phyloP scores from a whole-genome alignment of 2,888 invertebrate genomes.

The Acrobeloides nanus region DNA sequence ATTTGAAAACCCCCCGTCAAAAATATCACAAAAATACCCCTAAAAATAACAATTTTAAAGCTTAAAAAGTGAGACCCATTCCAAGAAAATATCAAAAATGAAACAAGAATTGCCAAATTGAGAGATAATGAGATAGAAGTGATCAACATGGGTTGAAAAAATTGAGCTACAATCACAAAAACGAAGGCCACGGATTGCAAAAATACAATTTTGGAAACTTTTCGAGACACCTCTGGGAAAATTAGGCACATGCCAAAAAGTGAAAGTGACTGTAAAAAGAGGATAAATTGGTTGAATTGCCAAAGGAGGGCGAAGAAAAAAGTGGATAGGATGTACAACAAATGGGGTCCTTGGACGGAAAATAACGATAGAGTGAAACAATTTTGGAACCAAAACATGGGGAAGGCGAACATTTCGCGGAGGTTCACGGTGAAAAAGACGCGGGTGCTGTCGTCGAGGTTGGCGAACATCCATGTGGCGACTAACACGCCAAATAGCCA shows the following conservation, averaged over 20 bases:
- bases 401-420: constrained; percentile 55
- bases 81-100: no score
- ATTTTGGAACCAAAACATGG: constrained; percentile 56
- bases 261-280: constrained; percentile 21
- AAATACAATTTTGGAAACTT: constrained; percentile 30
- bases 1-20: constrained; percentile 16
- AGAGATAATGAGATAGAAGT: constrained; percentile 43
- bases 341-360: no score
- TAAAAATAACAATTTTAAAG: constrained; percentile 5
- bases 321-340: no score
- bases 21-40: background rate
- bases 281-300: constrained; percentile 59
- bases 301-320: constrained; percentile 56
- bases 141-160: constrained; percentile 56
- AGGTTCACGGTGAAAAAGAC: constrained; percentile 54
- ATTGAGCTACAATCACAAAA: constrained; percentile 54
- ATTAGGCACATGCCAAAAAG: constrained; percentile 20
- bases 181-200: constrained; percentile 48
- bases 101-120: constrained; percentile 15
- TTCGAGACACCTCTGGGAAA: constrained; percentile 3
- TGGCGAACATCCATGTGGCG: constrained; percentile 52
- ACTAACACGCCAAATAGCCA: constrained; percentile 55
- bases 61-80: background rate
- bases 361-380: constrained; percentile 15
- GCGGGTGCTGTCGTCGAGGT: constrained; percentile 57